These are phyloP conservation scores for Asobara japonica DNA, from an alignment of 1,140 invertebrate genomes.

Conservation along the genomic window DNA sequence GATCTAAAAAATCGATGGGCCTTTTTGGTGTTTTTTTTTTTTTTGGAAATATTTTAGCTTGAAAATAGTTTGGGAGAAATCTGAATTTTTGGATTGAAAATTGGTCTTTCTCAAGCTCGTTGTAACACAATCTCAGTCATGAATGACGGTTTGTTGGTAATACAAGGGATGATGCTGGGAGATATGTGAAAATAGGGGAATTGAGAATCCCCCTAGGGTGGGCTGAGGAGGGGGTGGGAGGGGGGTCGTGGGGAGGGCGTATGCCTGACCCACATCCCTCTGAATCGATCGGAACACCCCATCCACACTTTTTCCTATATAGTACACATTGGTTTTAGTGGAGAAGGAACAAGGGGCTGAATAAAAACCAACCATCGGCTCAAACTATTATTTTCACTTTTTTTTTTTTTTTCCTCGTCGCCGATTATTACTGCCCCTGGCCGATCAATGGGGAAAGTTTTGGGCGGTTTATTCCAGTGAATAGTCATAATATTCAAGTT, in stretches of 20 bases:
- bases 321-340: not conserved
- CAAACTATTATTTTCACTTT: not conserved
- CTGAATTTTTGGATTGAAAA: too few relatives aligned
- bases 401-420: not conserved
- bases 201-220: not conserved
- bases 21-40: too few relatives aligned
- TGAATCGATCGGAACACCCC: conserved; percentile 47
- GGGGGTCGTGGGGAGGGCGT: conserved; percentile 48
- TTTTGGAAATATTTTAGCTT: too few relatives aligned
- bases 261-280: conserved; percentile 54
- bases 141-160: not conserved
- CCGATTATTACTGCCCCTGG: not conserved
- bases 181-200: conserved; percentile 1
- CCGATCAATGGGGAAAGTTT: too few relatives aligned
- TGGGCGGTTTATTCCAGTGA: too few relatives aligned
- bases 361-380: not conserved
- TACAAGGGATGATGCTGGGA: not conserved
- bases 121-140: conserved; percentile 1
- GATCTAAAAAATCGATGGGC: too few relatives aligned
- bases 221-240: conserved; percentile 16
- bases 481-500: too few relatives aligned
- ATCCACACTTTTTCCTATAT: conserved; percentile 21
- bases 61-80: too few relatives aligned
- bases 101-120: too few relatives aligned
- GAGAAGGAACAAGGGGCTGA: not conserved